Evolutionary conservation across 2,888 invertebrate species (phyloP), one percentile per base, ranked within the genome.

Genomic region (Chironomus riparius): DNA sequence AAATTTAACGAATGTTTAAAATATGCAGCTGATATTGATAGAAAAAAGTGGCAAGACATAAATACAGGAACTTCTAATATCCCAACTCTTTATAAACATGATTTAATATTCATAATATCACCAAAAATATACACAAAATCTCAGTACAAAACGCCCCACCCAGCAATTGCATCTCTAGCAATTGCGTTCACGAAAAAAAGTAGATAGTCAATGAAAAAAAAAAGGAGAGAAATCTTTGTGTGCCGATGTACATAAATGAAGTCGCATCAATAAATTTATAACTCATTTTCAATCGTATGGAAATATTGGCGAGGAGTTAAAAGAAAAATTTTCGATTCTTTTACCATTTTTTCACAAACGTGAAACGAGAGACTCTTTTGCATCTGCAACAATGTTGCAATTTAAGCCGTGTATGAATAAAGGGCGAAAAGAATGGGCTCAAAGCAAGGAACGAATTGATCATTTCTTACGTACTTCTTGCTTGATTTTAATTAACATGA

Each of bases 131-230:
- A 5, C 10, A 4, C 1, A 38, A 10, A 38, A 38, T 1, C 4
- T 2, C 10, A 28, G 3, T 28, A 28, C 38, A 38, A 38, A 38
- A 7, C 2, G 38, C 7, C 0, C 28, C 10, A 28, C 6, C 0
- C 38, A 38, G 10, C 10, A 38, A 1, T 38, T 38, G 1, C 38
- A 2, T 38, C 10, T 38, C 38, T 38, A 38, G 38, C 10, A 38
- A 38, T 38, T 38, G 0, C 7, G 38, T 10, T 38, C 10, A 38
- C 10, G 10, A 10, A 38, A 47, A 15, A 24, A 73, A 72, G 68
- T 77, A 62, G 77, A 77, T 77, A 73, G 77, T 50, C 68, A 28
- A 47, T 38, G 18, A 18, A 47, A 24, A 28, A 13, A n/a, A n/a
- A 24, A 18, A 18, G 22, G 68, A 24, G 21, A 21, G 68, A 21